phyloP scores from a whole-genome alignment of 2,113 vertebrate genomes.

The Eidolon helvum region DNA sequence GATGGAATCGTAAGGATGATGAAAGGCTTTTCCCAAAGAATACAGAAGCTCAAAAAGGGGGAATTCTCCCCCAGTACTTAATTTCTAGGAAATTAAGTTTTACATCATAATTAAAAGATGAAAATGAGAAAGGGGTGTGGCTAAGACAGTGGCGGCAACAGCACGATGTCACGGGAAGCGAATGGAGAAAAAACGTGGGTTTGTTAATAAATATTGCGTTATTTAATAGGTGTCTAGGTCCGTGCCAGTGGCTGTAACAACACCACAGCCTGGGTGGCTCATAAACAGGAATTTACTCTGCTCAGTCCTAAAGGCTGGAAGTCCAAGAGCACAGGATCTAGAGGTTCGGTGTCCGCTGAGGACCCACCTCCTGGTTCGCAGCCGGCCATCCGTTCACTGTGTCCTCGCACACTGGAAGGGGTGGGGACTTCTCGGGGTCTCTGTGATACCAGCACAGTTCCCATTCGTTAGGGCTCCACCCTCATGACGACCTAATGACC shows the following conservation, averaged over 20 bases:
- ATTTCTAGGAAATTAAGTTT: background rate
- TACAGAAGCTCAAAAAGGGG: background rate
- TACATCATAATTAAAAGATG: background rate
- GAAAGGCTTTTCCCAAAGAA: background rate
- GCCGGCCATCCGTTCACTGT: background rate
- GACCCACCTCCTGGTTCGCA: background rate
- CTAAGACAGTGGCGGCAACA: rapidly evolving
- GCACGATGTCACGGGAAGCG: background rate
- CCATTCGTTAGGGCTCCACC: background rate
- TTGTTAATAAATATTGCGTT: background rate
- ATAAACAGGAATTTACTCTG: background rate
- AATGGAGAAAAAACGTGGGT: background rate
- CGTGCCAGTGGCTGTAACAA: background rate
- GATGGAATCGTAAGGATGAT: background rate
- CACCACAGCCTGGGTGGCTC: background rate
- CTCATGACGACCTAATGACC: background rate
- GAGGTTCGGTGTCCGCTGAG: background rate
- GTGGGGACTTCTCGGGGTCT: background rate
- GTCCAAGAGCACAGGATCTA: background rate
- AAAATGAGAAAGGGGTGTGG: background rate
- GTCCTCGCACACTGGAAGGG: background rate
- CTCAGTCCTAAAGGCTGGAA: background rate
- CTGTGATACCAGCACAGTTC: background rate
- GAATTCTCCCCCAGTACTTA: background rate
- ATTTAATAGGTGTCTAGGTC: background rate